Evolutionary conservation across 1,140 invertebrate genomes (phyloP), one percentile per base, ranked within the genome.

Genomic region (Telenomus remus): DNA sequence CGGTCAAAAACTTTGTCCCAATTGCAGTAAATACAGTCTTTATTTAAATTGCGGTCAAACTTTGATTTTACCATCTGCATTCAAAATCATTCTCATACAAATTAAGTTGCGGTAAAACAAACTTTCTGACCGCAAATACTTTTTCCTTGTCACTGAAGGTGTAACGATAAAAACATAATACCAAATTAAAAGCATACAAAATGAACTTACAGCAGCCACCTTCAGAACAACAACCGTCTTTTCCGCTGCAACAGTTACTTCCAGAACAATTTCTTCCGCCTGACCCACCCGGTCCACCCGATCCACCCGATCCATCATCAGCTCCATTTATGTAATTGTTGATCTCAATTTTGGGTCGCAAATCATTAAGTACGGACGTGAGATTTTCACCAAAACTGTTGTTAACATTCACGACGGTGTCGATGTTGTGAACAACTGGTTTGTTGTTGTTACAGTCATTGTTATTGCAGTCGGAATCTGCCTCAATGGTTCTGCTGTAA

Each of bases 351-450:
- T 61, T 70, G 2, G 60, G 70, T 34, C 42, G 10, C 12, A 71
- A n/a, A n/a, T 39, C 14, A 0, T 59, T 37, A 0, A 66, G 4
- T 0, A 64, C 1, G 0, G 16, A 7, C 1, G 35, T 57, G 1
- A 57, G 3, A 49, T 63, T 63, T 35, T 8, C 9, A 14, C 4
- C 7, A 0, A 78, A 2, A 19, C 54, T 54, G 33, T 74, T 79
- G 8, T 81, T 78, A n/a, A 87, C 80, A 15, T 82, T 74, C 5
- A 87, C 79, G 16, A 78, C 84, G 0, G 84, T 84, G 0, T 80
- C 84, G n/a, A 87, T 76, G 15, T 87, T 86, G 0, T 76, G 74
- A 0, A 37, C 19, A 27, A 27, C 6, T 6, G 19, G 19, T 6
- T 27, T 27, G 6, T 6, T 6, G 19, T 6, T 42, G 6, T 19